phyloP scores from a whole-genome alignment of 1,140 invertebrate species.

The Sitodiplosis mosellana region DNA sequence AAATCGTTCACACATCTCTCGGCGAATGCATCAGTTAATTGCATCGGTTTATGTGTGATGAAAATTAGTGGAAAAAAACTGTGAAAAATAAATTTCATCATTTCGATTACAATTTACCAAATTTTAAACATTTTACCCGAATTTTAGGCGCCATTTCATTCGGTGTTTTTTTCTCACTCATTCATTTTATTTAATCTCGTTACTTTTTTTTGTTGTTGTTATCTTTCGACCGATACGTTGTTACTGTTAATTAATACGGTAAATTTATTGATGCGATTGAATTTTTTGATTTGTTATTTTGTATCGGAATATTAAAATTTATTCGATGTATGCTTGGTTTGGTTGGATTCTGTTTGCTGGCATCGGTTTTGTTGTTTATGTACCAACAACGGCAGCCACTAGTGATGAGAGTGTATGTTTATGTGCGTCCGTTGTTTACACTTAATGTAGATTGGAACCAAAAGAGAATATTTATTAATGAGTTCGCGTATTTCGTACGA shows the following conservation, averaged over 20 bases:
- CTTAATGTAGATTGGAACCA: no score
- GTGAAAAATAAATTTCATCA: no score
- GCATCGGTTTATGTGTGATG: no score
- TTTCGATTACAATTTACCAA: neutral
- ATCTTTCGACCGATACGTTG: no score
- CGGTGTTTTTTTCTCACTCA: neutral
- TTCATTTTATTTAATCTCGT: neutral
- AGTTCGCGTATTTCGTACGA: no score
- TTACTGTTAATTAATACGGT: no score
- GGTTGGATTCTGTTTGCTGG: neutral
- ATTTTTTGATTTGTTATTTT: neutral
- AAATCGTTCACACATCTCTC: no score
- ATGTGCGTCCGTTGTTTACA: neutral
- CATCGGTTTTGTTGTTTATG: neutral
- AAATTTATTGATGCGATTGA: neutral
- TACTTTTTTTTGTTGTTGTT: neutral
- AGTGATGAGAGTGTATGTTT: neutral
- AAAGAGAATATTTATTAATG: no score
- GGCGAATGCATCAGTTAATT: no score
- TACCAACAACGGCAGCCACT: neutral
- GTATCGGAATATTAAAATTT: neutral
- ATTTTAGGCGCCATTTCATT: neutral
- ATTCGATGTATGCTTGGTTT: neutral
- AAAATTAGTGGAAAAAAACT: no score
- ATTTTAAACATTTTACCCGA: neutral